These are phyloP conservation scores for Leptinotarsa lineolata DNA, from an alignment of 1,140 invertebrate genomes.

Conservation along the genomic window DNA sequence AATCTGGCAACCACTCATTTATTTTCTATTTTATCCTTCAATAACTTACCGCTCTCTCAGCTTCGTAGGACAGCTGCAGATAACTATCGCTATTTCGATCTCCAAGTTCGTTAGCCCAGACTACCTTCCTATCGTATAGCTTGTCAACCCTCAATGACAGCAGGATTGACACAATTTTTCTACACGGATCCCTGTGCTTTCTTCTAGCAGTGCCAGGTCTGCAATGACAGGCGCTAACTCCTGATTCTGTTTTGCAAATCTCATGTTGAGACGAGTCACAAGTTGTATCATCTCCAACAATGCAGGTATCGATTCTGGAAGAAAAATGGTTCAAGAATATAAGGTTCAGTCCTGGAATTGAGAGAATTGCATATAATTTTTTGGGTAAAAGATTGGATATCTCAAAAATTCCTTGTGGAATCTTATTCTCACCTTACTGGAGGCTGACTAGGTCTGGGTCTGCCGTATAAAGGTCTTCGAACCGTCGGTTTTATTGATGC, in stretches of 20 bases:
- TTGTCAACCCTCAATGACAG: conserved; percentile 81
- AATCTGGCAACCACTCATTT: no score
- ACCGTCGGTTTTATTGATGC: conserved; percentile 52
- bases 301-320: conserved; percentile 87
- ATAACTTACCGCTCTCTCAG: conserved; percentile 75
- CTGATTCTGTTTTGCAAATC: conserved; percentile 82
- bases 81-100: conserved; percentile 80
- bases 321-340: background rate
- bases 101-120: conserved; percentile 74
- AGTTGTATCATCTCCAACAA: conserved; percentile 90
- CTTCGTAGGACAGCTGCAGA: conserved; percentile 81
- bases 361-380: no score
- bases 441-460: conserved; percentile 64
- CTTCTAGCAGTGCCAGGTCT: conserved; percentile 79
- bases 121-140: conserved; percentile 76
- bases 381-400: no score
- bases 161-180: conserved; percentile 77
- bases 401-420: background rate
- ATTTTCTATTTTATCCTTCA: no score
- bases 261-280: conserved; percentile 87
- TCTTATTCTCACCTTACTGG: conserved; percentile 58
- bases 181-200: conserved; percentile 77
- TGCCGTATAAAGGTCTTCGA: conserved; percentile 60
- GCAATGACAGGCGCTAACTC: conserved; percentile 91
- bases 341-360: no score